Base-by-base conservation (phyloP, 1,140 invertebrate species). In the Lineus longissimus region DNA sequence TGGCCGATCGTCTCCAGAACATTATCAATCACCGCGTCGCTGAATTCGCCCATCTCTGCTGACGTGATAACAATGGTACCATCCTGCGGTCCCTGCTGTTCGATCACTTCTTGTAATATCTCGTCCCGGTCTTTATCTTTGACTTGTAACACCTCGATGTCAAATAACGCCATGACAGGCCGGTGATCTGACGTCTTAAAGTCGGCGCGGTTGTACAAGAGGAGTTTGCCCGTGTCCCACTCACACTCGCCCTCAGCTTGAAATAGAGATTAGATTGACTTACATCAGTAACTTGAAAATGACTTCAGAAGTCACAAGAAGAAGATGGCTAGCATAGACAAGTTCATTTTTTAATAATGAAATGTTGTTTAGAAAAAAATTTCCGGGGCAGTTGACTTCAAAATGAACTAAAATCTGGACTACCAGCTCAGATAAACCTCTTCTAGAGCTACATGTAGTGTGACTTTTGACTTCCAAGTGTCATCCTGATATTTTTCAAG, bases 131-230 rank as follows among this genome's bases (percentile, higher is more conserved):
- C 88, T 13, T 87, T 84, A 25, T 88, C 85, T 75, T 93, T 88
- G 0, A 95, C 88, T 73, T 87, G 86, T 67, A 90, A 83, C 2
- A 93, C 87, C 70, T 97, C 93, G 23, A 95, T 86, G 81, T 97
- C 93, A 70, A 97, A 86, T 33, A 94, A 86, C 1, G 89, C 91
- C 67, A 96, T 88, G 0, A 98, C 94, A 13, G 95, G 95, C 82
- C 94, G 86, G 83, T 99, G 97, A 84, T 99, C 97, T 75, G 95
- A 98, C 76, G 97, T 96, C 80, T 97, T 97, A 51, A 99, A 83
- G 81, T 98, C 94, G 6, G 93, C 91, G 67, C 93, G 84, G 0
- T 94, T 93, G 79, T 98, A 98, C 80, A 92, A 88, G 17, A 94
- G 80, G 43, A 96, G 83, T 71, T 87, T 88, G n/a, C 93, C 93